Percentiles rank a stretch among this genome's conserved stretches.
These are phyloP conservation scores for Aplochiton taeniatus DNA, from an alignment of 2,797 vertebrate genomes.

Conservation along the genomic window DNA sequence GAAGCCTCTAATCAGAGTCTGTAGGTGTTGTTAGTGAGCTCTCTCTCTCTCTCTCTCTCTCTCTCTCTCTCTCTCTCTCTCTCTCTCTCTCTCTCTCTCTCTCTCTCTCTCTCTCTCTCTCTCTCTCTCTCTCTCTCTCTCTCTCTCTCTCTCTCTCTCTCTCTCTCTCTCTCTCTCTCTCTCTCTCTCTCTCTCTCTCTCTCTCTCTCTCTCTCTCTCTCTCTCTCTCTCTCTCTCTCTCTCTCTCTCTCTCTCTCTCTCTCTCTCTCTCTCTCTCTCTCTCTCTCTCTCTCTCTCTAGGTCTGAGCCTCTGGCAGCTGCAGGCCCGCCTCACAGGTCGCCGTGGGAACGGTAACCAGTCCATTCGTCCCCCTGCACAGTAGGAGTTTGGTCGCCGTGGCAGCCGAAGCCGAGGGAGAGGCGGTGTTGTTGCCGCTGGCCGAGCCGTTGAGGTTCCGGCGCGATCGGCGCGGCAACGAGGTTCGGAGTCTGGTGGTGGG, in stretches of 20 bases:
- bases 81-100: constrained; percentile 19
- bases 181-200: no score
- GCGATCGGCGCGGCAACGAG: constrained; percentile 61
- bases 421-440: constrained; percentile 35
- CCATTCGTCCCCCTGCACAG: constrained; percentile 73
- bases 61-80: not conserved
- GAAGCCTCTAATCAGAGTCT: no score
- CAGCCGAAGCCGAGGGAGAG: constrained; percentile 7
- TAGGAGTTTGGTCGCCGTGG: constrained; percentile 66
- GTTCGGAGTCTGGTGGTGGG: constrained; percentile 41
- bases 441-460: constrained; percentile 86
- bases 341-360: constrained; percentile 38
- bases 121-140: constrained; percentile 19
- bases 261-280: not conserved
- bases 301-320: constrained; percentile 86
- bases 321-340: constrained; percentile 74
- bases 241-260: no score
- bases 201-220: no score
- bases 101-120: not conserved
- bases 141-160: not conserved
- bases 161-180: no score
- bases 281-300: constrained; percentile 49
- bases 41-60: not conserved
- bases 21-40: no score
- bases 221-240: no score